Conservation (phyloP, 23 tunicate species). For the Styela plicata region DNA sequence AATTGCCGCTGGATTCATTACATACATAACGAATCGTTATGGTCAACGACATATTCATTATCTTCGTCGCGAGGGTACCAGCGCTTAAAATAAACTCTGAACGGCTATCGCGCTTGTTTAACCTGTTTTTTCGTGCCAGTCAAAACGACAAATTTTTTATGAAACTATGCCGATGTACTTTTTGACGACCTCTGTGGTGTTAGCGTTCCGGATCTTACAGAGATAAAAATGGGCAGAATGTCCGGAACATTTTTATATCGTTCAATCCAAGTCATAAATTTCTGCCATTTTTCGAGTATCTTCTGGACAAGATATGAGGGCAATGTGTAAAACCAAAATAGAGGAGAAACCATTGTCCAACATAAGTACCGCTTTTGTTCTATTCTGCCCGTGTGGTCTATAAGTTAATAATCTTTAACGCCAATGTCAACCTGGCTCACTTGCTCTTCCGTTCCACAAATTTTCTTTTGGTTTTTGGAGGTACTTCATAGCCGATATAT, state of each 20-base stretch:
- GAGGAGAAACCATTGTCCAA: constrained; percentile 81
- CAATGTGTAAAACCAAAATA: constrained; percentile 99
- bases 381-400: constrained; percentile 63
- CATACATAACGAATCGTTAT: constrained; percentile 87
- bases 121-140: constrained; percentile 82
- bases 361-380: constrained; percentile 63
- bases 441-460: constrained; percentile 46
- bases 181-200: constrained; percentile 81
- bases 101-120: constrained; percentile 82
- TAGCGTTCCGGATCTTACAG: constrained; percentile 92
- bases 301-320: constrained; percentile 97
- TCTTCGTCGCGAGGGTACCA: constrained; percentile 92
- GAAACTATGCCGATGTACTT: constrained; percentile 75
- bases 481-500: constrained; percentile 17
- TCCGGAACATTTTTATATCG: constrained; percentile 58
- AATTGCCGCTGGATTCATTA: constrained; percentile 87
- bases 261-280: constrained; percentile 55
- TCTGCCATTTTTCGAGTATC: constrained; percentile 90
- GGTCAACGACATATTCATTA: constrained; percentile 95
- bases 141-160: constrained; percentile 78
- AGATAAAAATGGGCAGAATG: constrained; percentile 74
- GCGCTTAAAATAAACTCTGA: constrained; percentile 86
- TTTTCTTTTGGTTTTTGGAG: constrained; percentile 33
- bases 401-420: constrained; percentile 58
- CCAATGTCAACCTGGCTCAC: constrained; percentile 85